These are phyloP conservation scores for Lochmaea crataegi DNA, from an alignment of 2,888 invertebrate species.

Conservation along the genomic window DNA sequence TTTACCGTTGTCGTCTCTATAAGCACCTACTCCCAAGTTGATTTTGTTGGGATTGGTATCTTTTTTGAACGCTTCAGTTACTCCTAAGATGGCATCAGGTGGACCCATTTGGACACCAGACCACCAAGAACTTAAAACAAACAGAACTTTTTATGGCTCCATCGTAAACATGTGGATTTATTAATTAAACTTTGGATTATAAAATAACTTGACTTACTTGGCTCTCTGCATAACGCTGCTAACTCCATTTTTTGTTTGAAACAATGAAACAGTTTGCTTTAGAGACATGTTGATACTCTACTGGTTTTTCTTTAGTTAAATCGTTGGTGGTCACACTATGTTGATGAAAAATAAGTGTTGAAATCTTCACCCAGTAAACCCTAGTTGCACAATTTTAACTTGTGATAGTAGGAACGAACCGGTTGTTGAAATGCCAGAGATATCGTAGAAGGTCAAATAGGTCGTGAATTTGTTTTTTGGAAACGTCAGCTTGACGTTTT, in stretches of 20 bases:
- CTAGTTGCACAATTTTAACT: background rate
- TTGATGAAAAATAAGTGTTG: constrained; percentile 17
- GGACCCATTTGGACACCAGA: constrained; percentile 94
- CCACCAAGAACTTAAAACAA: constrained; percentile 81
- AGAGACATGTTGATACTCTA: constrained; percentile 48
- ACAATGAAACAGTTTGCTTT: constrained; percentile 48
- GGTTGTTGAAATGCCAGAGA: background rate
- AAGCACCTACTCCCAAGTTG: constrained; percentile 96
- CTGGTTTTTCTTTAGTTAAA: background rate
- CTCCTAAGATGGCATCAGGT: constrained; percentile 97
- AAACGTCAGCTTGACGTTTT: constrained; percentile 19
- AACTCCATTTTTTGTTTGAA: constrained; percentile 52
- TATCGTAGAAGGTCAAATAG: constrained; percentile 21
- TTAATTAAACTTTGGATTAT: too few species aligned
- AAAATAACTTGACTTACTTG: constrained; percentile 46
- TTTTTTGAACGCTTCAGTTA: constrained; percentile 94
- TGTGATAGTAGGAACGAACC: background rate
- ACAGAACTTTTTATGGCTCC: background rate
- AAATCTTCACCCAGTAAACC: background rate
- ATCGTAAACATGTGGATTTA: too few species aligned
- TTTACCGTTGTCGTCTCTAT: constrained; percentile 97
- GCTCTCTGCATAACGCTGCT: constrained; percentile 50
- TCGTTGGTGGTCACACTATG: background rate
- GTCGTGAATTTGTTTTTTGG: constrained; percentile 14
- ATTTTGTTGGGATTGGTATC: constrained; percentile 94